Base-by-base conservation (phyloP, 2,888 invertebrate species). In the Megaustenia siamemsis region DNA sequence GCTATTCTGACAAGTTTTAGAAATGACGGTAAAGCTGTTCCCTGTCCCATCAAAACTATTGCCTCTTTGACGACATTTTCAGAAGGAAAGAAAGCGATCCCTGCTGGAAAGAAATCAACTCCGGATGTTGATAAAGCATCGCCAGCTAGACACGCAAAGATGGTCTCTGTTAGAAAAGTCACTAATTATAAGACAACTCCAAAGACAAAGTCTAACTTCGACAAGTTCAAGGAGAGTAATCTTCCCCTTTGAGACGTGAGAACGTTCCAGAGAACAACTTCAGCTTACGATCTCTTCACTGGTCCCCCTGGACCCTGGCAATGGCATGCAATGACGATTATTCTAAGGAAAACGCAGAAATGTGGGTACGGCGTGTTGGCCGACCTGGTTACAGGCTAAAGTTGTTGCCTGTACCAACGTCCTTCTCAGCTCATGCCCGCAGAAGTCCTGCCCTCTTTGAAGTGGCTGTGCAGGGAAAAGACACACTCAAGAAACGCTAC, bases 241-340 rank as follows among this genome's bases (percentile, higher is more conserved):
- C 77, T 60, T 32, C 56, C 73, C 35, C 73, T 78, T 78, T 86
- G 53, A 83, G 83, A 32, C 83, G 91, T 43, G 90, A 91, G 83
- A 86, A 87, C 15, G 87, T 90, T 21, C 82, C 90, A 3, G 86
- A 89, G 45, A 87, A 85, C 63, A 87, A 88, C 43, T 91, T 90
- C 85, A 76, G 82, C 10, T 79, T 89, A 24, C 88, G 86, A 15
- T 53, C 86, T n/a, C 75, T 88, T n/a, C 85, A 82, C 32, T 91
- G 91, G 91, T 88, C 90, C 38, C 83, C 86, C 18, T 92, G 90
- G 91, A 87, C 85, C 77, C 85, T 91, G 18, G 89, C 87, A 4
- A 85, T 87, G 10, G 82, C 83, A 6, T 82, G 87, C 38, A 15
- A 28, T 32, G 35, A 63, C 6, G 78, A 68, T 28, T 6, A 60